These are phyloP conservation scores for Ips typographus DNA, from an alignment of 1,140 invertebrate species.

Conservation along the genomic window DNA sequence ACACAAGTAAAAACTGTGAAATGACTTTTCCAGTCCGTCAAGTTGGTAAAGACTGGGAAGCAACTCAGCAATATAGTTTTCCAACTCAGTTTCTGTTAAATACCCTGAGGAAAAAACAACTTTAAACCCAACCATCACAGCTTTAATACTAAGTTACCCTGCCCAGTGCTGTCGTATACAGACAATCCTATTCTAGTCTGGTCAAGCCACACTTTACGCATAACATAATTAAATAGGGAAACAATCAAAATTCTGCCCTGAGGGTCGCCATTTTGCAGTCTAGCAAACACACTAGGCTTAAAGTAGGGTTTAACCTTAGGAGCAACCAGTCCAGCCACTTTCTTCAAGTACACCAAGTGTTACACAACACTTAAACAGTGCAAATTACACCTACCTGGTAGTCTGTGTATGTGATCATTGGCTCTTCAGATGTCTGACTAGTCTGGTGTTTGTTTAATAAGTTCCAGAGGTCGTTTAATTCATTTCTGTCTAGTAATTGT, in stretches of 20 bases:
- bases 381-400: conserved; percentile 58
- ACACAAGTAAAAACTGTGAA: conserved; percentile 95
- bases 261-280: conserved; percentile 79
- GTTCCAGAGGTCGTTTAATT: conserved; percentile 82
- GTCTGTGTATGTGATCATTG: conserved; percentile 83
- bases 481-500: conserved; percentile 82
- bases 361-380: background rate
- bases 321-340: conserved; percentile 57
- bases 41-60: conserved; percentile 89
- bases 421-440: conserved; percentile 66
- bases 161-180: conserved; percentile 89
- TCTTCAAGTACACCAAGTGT: background rate
- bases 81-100: conserved; percentile 86
- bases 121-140: background rate
- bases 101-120: conserved; percentile 58
- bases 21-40: conserved; percentile 87
- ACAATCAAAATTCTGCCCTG: conserved; percentile 79
- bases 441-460: conserved; percentile 80
- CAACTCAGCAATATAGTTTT: conserved; percentile 92
- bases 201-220: conserved; percentile 92
- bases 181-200: conserved; percentile 92
- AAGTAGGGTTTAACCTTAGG: conserved; percentile 71
- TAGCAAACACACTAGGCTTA: conserved; percentile 81
- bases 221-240: conserved; percentile 92
- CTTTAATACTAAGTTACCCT: conserved; percentile 54